A percentile compares a stretch with the other conserved stretches of the same genome.
Evolutionary conservation across 2,888 invertebrate genomes (phyloP).

Genomic region (Aethes cnicana): DNA sequence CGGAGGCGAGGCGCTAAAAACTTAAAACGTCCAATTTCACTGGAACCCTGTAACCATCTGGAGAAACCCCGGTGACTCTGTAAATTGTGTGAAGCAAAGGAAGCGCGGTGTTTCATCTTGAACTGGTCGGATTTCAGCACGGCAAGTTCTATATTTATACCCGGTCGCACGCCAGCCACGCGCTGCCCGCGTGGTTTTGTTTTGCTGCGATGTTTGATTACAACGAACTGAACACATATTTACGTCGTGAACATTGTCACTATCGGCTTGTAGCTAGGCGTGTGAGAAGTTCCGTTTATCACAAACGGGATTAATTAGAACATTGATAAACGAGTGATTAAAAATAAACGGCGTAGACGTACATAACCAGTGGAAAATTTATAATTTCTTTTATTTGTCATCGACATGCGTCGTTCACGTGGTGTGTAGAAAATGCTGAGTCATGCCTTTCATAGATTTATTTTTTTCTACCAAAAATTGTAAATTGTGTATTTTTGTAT

Average conservation of each 20-base stretch:
- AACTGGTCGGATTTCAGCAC: slow-evolving; percentile 50
- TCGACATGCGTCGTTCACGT: slow-evolving; percentile 6
- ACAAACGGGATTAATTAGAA: slow-evolving; percentile 27
- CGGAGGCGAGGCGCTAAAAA: slow-evolving; percentile 46
- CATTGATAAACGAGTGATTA: slow-evolving; percentile 31
- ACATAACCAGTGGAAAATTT: slow-evolving; percentile 24
- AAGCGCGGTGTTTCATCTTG: slow-evolving; percentile 44
- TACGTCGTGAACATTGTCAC: slow-evolving; percentile 27
- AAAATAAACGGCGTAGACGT: slow-evolving; percentile 35
- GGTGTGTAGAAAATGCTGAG: too few relatives aligned
- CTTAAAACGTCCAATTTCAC: slow-evolving; percentile 38
- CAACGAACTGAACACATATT: slow-evolving; percentile 26
- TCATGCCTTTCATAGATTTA: too few relatives aligned
- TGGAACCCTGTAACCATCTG: slow-evolving; percentile 41
- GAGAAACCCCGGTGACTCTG: slow-evolving; percentile 30
- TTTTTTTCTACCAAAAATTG: not conserved
- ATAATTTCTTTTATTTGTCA: slow-evolving; percentile 24
- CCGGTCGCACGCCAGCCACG: slow-evolving; percentile 62
- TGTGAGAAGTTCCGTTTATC: slow-evolving; percentile 31
- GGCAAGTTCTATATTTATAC: slow-evolving; percentile 69
- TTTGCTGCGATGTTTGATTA: slow-evolving; percentile 56
- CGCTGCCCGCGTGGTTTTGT: slow-evolving; percentile 72
- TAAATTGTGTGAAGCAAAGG: slow-evolving; percentile 29
- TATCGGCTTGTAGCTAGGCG: slow-evolving; percentile 28
- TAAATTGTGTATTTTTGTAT: not conserved